Conservation (phyloP, 1,140 invertebrate genomes). For the Drosophila tristis region DNA sequence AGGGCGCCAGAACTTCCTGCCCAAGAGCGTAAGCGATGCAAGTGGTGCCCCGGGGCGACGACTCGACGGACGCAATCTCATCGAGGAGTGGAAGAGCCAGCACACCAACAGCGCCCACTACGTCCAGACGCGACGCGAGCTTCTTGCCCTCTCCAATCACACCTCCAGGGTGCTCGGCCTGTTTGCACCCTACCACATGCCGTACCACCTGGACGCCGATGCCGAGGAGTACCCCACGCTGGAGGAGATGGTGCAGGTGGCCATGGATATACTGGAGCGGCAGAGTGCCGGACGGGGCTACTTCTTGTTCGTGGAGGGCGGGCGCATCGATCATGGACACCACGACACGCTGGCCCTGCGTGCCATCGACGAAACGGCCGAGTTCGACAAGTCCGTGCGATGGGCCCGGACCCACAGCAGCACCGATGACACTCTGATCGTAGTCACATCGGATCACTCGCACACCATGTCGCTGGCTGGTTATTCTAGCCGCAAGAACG, state of each 20-base stretch:
- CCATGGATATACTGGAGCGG: constrained; percentile 88
- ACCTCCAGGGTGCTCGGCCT: constrained; percentile 85
- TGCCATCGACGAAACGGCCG: constrained; percentile 89
- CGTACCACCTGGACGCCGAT: constrained; percentile 86
- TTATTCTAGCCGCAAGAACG: constrained; percentile 89
- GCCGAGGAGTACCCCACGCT: constrained; percentile 89
- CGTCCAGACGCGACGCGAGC: constrained; percentile 87
- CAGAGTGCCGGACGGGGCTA: constrained; percentile 90
- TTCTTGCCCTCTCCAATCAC: constrained; percentile 83
- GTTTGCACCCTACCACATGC: constrained; percentile 85
- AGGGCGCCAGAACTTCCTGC: constrained; percentile 89
- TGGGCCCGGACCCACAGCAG: constrained; percentile 86
- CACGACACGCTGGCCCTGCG: constrained; percentile 87
- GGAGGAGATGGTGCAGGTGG: constrained; percentile 90
- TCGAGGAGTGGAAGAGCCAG: constrained; percentile 88
- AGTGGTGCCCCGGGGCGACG: constrained; percentile 84
- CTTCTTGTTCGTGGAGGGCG: constrained; percentile 88
- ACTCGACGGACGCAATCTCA: constrained; percentile 89
- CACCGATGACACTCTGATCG: constrained; percentile 87
- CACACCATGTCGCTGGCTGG: constrained; percentile 89
- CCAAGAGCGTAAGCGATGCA: constrained; percentile 80
- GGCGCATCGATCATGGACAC: constrained; percentile 90
- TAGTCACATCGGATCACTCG: constrained; percentile 90
- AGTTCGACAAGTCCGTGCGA: constrained; percentile 88
- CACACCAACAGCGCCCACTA: constrained; percentile 85